phyloP scores from a whole-genome alignment of 2,113 vertebrate genomes.

The Spilogale gracilis region DNA sequence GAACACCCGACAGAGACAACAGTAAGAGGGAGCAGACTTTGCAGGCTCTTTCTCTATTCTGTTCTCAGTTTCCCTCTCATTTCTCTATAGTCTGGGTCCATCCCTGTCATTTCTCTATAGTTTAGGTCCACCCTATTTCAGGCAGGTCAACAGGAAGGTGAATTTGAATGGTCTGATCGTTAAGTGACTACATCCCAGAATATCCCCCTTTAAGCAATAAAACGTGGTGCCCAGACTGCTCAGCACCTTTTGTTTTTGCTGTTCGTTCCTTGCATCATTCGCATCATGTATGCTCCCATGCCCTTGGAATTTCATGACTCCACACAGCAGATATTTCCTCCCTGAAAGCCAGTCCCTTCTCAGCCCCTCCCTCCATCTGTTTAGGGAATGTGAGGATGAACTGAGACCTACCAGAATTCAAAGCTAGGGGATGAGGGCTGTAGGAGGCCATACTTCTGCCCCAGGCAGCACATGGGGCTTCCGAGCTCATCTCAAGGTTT shows the following conservation, averaged over 20 bases:
- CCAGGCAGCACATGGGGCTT: background rate
- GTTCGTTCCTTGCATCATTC: background rate
- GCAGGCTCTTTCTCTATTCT: background rate
- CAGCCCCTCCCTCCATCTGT: conserved; percentile 60
- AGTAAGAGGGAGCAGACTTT: background rate
- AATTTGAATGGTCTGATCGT: background rate
- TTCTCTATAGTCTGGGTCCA: background rate
- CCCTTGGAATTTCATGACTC: conserved; percentile 77
- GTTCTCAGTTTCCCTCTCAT: background rate
- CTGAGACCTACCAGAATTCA: background rate
- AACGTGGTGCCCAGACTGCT: background rate
- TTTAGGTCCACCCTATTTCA: background rate
- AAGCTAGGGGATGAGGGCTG: background rate
- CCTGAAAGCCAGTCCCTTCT: conserved; percentile 52
- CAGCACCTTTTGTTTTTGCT: conserved; percentile 29
- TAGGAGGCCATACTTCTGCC: background rate
- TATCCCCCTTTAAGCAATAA: background rate
- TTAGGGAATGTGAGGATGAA: background rate
- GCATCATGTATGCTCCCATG: conserved; percentile 47
- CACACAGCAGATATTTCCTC: conserved; percentile 71
- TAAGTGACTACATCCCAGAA: background rate
- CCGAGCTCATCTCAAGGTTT: background rate
- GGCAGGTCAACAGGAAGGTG: background rate
- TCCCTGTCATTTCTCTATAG: background rate
- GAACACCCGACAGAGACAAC: background rate